phyloP scores from a whole-genome alignment of 1,140 invertebrate species.

The Gerris buenoi region DNA sequence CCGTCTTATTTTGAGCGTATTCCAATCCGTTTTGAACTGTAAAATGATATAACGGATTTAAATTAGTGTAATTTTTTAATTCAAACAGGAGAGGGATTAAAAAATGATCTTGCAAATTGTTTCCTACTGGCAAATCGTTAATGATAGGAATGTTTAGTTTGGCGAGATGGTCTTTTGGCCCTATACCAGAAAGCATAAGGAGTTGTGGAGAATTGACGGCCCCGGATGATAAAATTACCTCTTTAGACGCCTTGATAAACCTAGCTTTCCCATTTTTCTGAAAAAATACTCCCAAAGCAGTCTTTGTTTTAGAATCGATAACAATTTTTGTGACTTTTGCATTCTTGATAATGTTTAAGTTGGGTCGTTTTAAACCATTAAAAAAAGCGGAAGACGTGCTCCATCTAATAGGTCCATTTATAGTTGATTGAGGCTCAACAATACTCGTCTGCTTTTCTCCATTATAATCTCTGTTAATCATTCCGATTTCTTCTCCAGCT shows the following conservation, averaged over 20 bases:
- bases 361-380: slow-evolving; percentile 36
- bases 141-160: slow-evolving; percentile 47
- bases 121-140: slow-evolving; percentile 51
- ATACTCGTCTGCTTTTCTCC: slow-evolving; percentile 52
- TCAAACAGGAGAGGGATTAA: slow-evolving; percentile 25
- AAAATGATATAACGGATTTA: slow-evolving; percentile 12
- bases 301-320: slow-evolving; percentile 32
- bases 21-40: slow-evolving; percentile 29
- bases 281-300: not conserved
- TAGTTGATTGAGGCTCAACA: slow-evolving; percentile 27
- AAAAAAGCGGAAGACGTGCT: slow-evolving; percentile 41
- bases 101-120: slow-evolving; percentile 64
- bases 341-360: slow-evolving; percentile 38
- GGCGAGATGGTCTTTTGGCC: slow-evolving; percentile 47
- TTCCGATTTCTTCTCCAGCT: slow-evolving; percentile 72
- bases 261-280: not conserved
- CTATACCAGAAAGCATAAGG: slow-evolving; percentile 58
- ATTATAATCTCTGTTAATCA: slow-evolving; percentile 74
- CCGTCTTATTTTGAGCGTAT: slow-evolving; percentile 30
- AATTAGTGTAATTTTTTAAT: slow-evolving; percentile 24
- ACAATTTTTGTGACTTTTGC: slow-evolving; percentile 37
- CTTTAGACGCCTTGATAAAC: slow-evolving; percentile 46
- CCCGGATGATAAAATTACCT: slow-evolving; percentile 47
- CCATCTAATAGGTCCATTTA: slow-evolving; percentile 34
- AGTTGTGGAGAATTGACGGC: slow-evolving; percentile 51